Evolutionary conservation across 2,113 vertebrate genomes (phyloP), one percentile per base, ranked within the genome.

Genomic region (Gnathonemus longibarbis): DNA sequence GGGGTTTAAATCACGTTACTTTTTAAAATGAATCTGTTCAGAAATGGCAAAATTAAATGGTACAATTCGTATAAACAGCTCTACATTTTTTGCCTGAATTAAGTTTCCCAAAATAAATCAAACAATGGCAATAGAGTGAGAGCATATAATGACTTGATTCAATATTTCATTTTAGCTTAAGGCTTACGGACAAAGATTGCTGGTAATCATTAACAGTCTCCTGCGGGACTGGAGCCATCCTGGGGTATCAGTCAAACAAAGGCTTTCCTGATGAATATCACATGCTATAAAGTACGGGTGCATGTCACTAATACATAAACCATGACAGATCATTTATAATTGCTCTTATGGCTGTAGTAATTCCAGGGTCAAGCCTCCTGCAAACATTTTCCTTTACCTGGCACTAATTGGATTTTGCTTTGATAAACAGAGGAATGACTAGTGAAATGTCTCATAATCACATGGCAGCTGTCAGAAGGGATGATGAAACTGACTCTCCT

Each of bases 321-420:
- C 90, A 90, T 42, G 50, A 90, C 27, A 27, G 89, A 89, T 92
- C 89, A 95, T 95, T 92, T 93, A 94, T 92, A 92, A 91, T 88
- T n/a, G 39, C 90, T 87, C 84, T 91, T 92, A 94, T 94, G 91
- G 93, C 93, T 92, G 91, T 92, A 88, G 91, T 91, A 89, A 93
- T 9, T 50, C 88, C 77, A 80, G 24, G 56, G 80, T 66, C 88
- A 91, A 53, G 85, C 66, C 88, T 90, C 83, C 90, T 90, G 91
- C 93, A 95, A 94, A 94, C 21, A 31, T 80, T 91, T 84, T 91
- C 88, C 89, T 94, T 91, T 90, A 92, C 92, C 89, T 94, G 89
- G 84, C 92, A 90, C 49, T 95, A 94, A 96, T 96, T 94, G 94
- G 89, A 93, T 94, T 94, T 53, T 90, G 90, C 93, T 93, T 93